A percentile compares a stretch with the other conserved stretches of the same genome.
phyloP scores from a whole-genome alignment of 2,888 invertebrate species.

The Strigamia maritima region DNA sequence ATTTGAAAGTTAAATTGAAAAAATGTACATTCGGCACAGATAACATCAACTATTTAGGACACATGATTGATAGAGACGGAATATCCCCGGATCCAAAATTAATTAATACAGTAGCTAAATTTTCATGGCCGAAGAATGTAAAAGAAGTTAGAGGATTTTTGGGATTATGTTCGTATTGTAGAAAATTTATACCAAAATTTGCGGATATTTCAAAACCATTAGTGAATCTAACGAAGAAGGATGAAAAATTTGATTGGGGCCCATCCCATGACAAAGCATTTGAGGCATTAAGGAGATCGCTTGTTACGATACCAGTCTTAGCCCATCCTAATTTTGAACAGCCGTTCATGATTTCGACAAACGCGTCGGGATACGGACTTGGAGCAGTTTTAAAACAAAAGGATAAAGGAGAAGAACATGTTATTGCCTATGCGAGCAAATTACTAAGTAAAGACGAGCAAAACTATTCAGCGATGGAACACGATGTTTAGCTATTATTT shows the following conservation, averaged over 20 bases:
- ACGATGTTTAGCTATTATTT: too few species aligned
- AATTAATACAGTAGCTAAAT: too few species aligned
- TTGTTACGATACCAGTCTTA: neutral
- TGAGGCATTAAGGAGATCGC: neutral
- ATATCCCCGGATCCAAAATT: neutral
- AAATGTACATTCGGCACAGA: neutral
- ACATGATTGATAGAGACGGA: neutral
- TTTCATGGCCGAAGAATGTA: neutral
- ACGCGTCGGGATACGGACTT: constrained; percentile 39
- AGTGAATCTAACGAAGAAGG: neutral
- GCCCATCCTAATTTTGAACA: neutral
- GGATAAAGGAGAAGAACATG: constrained; percentile 11
- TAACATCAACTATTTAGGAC: neutral
- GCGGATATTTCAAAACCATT: neutral
- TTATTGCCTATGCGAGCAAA: too few species aligned
- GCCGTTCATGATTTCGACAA: constrained; percentile 35
- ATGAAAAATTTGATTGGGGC: neutral
- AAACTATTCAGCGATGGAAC: neutral
- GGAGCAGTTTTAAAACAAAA: constrained; percentile 37
- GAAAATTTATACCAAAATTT: neutral
- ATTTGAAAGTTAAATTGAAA: neutral
- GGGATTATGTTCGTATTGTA: neutral
- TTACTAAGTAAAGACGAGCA: neutral
- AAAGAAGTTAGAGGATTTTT: neutral
- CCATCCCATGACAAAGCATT: neutral